Evolutionary conservation across 2,888 invertebrate genomes (phyloP), one percentile per base, ranked within the genome.

Genomic region (Dynastes grantii): DNA sequence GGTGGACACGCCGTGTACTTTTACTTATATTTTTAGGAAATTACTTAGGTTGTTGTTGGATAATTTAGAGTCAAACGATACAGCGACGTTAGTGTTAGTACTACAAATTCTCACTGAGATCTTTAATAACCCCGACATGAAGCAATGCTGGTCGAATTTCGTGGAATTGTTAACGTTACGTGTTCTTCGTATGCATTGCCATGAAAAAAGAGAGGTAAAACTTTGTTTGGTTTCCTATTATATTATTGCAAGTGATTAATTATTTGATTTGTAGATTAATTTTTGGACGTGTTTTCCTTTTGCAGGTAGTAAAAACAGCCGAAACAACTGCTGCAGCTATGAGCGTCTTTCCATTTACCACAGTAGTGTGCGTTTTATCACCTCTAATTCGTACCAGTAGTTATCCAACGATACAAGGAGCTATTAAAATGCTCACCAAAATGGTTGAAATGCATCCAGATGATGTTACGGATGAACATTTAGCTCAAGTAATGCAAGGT

Each of bases 121-220:
- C 86, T 92, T 98, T 84, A 93, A 95, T 81, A 93, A 95, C 76
- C 91, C 93, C 53, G 93, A 94, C 86, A 92, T 96, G 84, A 90
- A 95, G 63, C 91, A 93, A 79, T 93, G 94, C 83, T 98, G 98
- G 92, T 92, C 94, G 82, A 94, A 94, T 85, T 98, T 96, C 90
- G 94, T 96, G 77, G 98, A 99, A 90, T 91, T 98, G 77, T 94
- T 98, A 55, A 93, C 97, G 77, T 90, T 98, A 73, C 95, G 96
- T 89, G 95, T 98, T 13, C 93, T 98, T 83, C 94, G 96, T 87
- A 95, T 96, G 76, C 97, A 98, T 90, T 95, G 92, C 84, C 91
- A 91, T 65, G 90, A 92, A 81, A 92, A 92, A 88, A 93, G 93
- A 89, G 94, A 94, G 88, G 91, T 91, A 82, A 84, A 58, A n/a